These are phyloP conservation scores for Panopea generosa DNA, from an alignment of 2,888 invertebrate species.

Conservation along the genomic window DNA sequence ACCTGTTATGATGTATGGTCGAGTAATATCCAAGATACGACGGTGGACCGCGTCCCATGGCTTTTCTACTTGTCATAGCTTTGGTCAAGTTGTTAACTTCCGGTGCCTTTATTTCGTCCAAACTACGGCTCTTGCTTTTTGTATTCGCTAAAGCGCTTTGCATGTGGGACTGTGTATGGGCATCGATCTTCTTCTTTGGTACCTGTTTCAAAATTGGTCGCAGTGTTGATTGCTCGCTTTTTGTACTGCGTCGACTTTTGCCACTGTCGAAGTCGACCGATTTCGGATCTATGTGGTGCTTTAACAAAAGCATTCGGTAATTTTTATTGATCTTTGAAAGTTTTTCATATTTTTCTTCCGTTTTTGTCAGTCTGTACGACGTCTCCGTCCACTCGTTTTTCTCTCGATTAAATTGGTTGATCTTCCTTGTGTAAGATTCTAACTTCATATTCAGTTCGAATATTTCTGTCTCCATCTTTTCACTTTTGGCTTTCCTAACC, in stretches of 20 bases:
- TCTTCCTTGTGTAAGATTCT: slow-evolving; percentile 56
- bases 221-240: slow-evolving; percentile 22
- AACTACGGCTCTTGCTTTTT: slow-evolving; percentile 30
- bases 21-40: slow-evolving; percentile 61
- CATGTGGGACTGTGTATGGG: slow-evolving; percentile 44
- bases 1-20: slow-evolving; percentile 51
- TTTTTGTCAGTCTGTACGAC: slow-evolving; percentile 23
- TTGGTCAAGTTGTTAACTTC: slow-evolving; percentile 34
- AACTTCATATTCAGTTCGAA: slow-evolving; percentile 65
- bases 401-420: slow-evolving; percentile 47
- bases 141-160: slow-evolving; percentile 14
- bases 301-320: slow-evolving; percentile 47
- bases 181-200: slow-evolving; percentile 33
- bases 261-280: slow-evolving; percentile 58
- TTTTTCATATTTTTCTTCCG: slow-evolving; percentile 58
- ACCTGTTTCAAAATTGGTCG: slow-evolving; percentile 46
- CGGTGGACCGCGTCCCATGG: slow-evolving; percentile 56
- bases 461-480: slow-evolving; percentile 60
- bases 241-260: slow-evolving; percentile 32
- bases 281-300: slow-evolving; percentile 60
- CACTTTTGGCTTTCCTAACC: slow-evolving; percentile 56
- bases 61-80: slow-evolving; percentile 39
- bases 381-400: slow-evolving; percentile 48
- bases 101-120: slow-evolving; percentile 32
- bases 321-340: slow-evolving; percentile 55